A percentile compares a stretch with the other conserved stretches of the same genome.
These are phyloP conservation scores for Diceros bicornis DNA, from an alignment of 2,797 vertebrate species.

Conservation along the genomic window DNA sequence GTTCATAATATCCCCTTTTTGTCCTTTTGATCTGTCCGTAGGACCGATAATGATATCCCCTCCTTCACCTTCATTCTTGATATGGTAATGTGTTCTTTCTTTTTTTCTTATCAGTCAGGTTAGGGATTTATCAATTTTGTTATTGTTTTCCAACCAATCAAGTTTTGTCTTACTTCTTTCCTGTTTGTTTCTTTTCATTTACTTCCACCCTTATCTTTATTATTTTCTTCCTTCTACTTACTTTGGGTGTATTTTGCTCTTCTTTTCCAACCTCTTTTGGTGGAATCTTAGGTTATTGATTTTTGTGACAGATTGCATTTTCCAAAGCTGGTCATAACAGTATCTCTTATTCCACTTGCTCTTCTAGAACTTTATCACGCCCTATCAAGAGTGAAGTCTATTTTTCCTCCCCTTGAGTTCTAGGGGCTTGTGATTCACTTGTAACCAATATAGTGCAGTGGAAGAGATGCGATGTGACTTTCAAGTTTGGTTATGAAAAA, in stretches of 20 bases:
- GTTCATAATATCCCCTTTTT: neutral
- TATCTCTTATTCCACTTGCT: neutral
- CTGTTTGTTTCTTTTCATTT: conserved; percentile 13
- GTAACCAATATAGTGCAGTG: neutral
- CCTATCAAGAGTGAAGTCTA: neutral
- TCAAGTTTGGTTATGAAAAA: neutral
- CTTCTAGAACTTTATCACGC: neutral
- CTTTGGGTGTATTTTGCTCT: conserved; percentile 7
- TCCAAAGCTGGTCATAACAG: neutral
- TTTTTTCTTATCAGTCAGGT: neutral
- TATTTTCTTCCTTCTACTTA: conserved; percentile 14
- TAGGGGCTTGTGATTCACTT: neutral
- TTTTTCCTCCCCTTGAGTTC: neutral
- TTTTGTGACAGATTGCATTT: conserved; percentile 48
- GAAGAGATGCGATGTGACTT: neutral
- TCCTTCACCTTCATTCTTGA: neutral
- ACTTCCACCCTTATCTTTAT: neutral
- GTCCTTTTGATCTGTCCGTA: neutral
- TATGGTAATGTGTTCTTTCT: neutral
- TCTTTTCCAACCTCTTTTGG: neutral
- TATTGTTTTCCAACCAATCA: neutral
- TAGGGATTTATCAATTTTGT: neutral
- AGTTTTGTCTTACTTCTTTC: neutral
- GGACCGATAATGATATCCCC: neutral
- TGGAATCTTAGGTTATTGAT: neutral